Percentiles rank a stretch among this genome's conserved stretches.
These are phyloP conservation scores for Bubo bubo DNA, from an alignment of 2,113 vertebrate species.

Conservation along the genomic window DNA sequence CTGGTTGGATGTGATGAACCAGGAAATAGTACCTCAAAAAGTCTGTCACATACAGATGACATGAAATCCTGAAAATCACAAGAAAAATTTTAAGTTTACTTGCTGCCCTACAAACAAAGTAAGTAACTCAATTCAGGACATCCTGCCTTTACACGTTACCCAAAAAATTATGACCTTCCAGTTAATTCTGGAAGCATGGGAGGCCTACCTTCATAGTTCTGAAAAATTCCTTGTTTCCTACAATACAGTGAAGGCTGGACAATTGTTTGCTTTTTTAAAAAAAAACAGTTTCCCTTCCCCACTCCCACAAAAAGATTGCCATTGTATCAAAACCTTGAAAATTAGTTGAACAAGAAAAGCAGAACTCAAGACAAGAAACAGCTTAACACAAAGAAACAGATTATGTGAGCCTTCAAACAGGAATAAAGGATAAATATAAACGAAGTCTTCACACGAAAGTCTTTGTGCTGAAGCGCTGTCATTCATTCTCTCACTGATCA, in stretches of 20 bases:
- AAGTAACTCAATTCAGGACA: neutral
- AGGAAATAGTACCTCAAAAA: conserved; percentile 86
- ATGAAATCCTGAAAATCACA: conserved; percentile 83
- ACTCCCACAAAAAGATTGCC: neutral
- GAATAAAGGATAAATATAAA: neutral
- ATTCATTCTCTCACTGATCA: neutral
- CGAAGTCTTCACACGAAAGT: neutral
- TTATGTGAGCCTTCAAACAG: neutral
- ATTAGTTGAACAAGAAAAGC: neutral
- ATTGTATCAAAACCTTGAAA: neutral
- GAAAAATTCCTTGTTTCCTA: neutral
- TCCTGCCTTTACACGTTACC: neutral
- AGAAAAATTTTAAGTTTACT: neutral
- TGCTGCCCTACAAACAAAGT: neutral
- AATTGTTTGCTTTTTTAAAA: neutral
- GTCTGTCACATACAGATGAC: conserved; percentile 81
- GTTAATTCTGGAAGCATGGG: neutral
- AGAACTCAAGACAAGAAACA: neutral
- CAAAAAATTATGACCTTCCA: neutral
- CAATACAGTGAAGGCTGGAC: neutral
- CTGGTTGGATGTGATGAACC: conserved; percentile 91
- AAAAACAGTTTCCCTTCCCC: neutral
- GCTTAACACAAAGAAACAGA: neutral
- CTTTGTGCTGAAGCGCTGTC: neutral
- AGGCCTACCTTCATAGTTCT: neutral